Conservation (phyloP, 1,140 invertebrate species). For the Chironomus striatipennis region DNA sequence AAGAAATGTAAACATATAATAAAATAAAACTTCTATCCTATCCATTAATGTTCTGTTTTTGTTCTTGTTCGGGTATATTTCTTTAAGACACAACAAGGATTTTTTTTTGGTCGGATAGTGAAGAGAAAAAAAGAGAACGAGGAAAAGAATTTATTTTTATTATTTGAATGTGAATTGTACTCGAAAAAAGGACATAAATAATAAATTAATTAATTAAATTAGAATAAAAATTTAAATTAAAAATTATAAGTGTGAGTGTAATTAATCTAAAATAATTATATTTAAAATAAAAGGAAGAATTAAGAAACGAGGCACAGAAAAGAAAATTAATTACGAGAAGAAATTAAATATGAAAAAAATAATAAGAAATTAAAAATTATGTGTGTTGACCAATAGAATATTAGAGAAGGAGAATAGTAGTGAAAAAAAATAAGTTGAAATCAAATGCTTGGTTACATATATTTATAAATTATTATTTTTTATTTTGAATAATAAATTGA, state of each 20-base stretch:
- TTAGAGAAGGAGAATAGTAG: neutral
- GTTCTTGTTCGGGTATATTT: constrained; percentile 22
- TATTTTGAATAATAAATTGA: constrained; percentile 21
- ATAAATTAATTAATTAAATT: neutral
- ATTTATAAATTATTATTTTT: neutral
- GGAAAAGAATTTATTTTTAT: neutral
- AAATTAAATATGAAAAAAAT: neutral
- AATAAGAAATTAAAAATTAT: neutral
- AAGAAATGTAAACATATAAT: constrained; percentile 24
- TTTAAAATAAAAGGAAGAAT: neutral
- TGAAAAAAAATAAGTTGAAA: neutral
- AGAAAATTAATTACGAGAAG: neutral
- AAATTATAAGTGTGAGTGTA: neutral
- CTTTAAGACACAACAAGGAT: constrained; percentile 20
- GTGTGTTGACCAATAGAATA: too few relatives aligned
- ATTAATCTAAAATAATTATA: neutral
- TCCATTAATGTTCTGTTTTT: constrained; percentile 24
- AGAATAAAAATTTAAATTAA: constrained; percentile 5
- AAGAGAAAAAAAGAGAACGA: neutral
- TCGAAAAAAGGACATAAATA: neutral
- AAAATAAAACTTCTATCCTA: constrained; percentile 23
- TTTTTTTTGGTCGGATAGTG: constrained; percentile 7
- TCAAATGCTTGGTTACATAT: neutral
- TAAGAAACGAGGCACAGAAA: neutral
- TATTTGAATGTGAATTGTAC: neutral